A percentile compares a stretch with the other conserved stretches of the same genome.
Evolutionary conservation across 1,140 invertebrate species (phyloP).

Genomic region (Radopholus similis): DNA sequence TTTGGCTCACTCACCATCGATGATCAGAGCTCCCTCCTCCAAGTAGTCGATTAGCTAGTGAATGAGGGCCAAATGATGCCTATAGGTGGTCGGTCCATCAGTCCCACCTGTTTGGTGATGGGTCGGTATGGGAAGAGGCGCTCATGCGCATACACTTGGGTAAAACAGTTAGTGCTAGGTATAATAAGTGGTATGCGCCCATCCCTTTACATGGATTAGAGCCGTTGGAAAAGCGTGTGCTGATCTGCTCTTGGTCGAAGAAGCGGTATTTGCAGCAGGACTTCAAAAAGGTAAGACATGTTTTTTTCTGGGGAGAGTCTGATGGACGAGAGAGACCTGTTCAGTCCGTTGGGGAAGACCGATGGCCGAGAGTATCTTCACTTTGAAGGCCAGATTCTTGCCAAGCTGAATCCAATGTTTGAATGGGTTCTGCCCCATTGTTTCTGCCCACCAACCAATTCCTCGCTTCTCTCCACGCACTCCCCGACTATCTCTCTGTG

Average conservation of each 20-base stretch:
- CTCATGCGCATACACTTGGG: conserved; percentile 63
- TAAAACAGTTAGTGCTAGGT: no score
- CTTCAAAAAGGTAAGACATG: no score
- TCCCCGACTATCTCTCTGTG: conserved; percentile 61
- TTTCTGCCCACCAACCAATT: no score
- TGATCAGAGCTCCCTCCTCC: conserved; percentile 62
- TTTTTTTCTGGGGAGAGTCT: conserved; percentile 2
- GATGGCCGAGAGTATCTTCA: conserved; percentile 53
- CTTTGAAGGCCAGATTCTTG: conserved; percentile 58
- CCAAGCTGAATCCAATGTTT: no score
- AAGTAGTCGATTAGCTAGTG: conserved; percentile 64
- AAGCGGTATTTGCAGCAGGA: conserved; percentile 66
- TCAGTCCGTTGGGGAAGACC: conserved; percentile 50
- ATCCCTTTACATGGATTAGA: conserved; percentile 64
- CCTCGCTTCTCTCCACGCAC: no score
- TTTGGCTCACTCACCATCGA: conserved; percentile 66
- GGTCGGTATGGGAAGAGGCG: conserved; percentile 62
- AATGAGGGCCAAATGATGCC: neutral
- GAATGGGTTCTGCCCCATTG: no score
- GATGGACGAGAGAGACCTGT: conserved; percentile 12
- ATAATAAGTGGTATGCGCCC: no score
- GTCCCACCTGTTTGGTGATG: conserved; percentile 63
- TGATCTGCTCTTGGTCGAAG: conserved; percentile 63
- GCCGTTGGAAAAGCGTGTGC: conserved; percentile 62
- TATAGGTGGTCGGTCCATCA: neutral